Conservation (phyloP, 92 coral and sea anemone genomes). For the Umimayanthus chanpuru region DNA sequence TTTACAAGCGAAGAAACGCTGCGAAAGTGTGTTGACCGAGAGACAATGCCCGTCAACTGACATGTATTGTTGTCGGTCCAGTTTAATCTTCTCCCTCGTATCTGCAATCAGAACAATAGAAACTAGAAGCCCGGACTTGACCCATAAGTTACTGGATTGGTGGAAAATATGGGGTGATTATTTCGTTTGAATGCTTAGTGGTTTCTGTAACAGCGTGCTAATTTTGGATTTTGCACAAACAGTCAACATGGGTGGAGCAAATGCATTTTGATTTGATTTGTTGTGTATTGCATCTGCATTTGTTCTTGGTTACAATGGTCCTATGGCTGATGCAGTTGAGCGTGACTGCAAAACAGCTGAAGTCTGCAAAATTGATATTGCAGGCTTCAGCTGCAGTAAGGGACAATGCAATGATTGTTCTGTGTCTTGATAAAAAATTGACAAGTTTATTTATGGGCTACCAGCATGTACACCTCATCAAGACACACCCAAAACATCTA, state of each 20-base stretch:
- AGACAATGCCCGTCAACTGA: slow-evolving; percentile 15
- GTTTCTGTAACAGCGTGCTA: background rate
- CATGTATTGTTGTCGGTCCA: background rate
- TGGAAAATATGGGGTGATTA: background rate
- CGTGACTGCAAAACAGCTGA: slow-evolving; percentile 1
- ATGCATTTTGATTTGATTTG: background rate
- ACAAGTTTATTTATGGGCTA: background rate
- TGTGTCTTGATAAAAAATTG: background rate
- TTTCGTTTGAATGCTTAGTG: background rate
- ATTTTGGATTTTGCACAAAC: slow-evolving; percentile 18
- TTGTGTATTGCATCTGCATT: background rate
- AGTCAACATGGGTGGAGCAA: slow-evolving; percentile 17
- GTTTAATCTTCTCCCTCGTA: background rate
- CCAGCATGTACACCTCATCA: no score
- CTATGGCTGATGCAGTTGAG: slow-evolving; percentile 15
- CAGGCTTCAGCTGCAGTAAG: no score
- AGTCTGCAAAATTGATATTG: background rate
- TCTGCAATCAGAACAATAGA: slow-evolving; percentile 26
- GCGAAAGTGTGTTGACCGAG: background rate
- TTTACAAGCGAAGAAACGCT: slow-evolving; percentile 11
- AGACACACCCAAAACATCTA: no score
- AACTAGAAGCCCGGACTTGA: background rate
- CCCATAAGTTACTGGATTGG: slow-evolving; percentile 16
- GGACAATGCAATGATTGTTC: no score
- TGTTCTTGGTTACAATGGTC: background rate